A percentile compares a stretch with the other conserved stretches of the same genome.
These are phyloP conservation scores for Diplodus sargus DNA, from an alignment of 2,797 vertebrate genomes.

Conservation along the genomic window DNA sequence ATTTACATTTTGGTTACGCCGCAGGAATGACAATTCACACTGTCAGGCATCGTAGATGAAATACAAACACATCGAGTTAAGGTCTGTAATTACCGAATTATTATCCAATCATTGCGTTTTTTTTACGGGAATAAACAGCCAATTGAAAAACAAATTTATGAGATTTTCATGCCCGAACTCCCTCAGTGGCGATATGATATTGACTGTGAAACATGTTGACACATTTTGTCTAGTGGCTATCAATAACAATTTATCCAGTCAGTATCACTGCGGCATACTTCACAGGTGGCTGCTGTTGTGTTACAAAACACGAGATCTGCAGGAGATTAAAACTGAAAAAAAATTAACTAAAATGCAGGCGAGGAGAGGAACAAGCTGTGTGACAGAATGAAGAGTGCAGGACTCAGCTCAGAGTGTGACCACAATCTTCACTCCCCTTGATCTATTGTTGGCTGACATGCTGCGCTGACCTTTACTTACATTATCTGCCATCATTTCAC, in stretches of 20 bases:
- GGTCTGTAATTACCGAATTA: slow-evolving; percentile 62
- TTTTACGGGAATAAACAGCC: slow-evolving; percentile 52
- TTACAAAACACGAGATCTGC: slow-evolving; percentile 31
- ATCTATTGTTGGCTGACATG: slow-evolving; percentile 76
- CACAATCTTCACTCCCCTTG: slow-evolving; percentile 69
- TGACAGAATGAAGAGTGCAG: slow-evolving; percentile 37
- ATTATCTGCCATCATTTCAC: slow-evolving; percentile 81
- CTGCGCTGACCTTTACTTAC: slow-evolving; percentile 81
- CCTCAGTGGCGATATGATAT: slow-evolving; percentile 52
- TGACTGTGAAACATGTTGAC: slow-evolving; percentile 68
- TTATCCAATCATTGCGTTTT: slow-evolving; percentile 60
- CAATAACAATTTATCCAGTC: slow-evolving; percentile 56
- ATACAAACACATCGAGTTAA: slow-evolving; percentile 56
- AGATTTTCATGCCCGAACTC: slow-evolving; percentile 59
- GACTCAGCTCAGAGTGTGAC: slow-evolving; percentile 51
- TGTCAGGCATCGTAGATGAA: slow-evolving; percentile 37
- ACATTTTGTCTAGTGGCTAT: slow-evolving; percentile 56
- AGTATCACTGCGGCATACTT: slow-evolving; percentile 8
- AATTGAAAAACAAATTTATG: slow-evolving; percentile 66
- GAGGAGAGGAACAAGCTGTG: slow-evolving; percentile 13
- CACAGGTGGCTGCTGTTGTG: slow-evolving; percentile 45
- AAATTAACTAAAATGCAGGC: slow-evolving; percentile 7
- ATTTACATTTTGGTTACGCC: slow-evolving; percentile 34
- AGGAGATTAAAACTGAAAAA: slow-evolving; percentile 18
- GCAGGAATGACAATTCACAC: slow-evolving; percentile 36